Evolutionary conservation across 1,140 invertebrate genomes (phyloP), one percentile per base, ranked within the genome.

Genomic region (Pseudomyrmex dendroicus): DNA sequence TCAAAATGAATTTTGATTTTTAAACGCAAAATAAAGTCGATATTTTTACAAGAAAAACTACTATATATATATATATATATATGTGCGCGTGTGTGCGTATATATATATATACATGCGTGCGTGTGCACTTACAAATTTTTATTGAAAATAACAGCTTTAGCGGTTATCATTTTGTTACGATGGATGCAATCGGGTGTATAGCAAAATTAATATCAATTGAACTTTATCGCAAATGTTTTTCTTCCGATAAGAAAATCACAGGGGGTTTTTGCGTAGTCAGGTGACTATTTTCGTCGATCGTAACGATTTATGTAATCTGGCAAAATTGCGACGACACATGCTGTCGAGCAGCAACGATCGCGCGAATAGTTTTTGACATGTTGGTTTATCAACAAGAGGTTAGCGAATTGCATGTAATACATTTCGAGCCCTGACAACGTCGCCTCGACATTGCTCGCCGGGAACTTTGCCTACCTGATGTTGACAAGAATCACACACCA

Each of bases 401-500:
- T 44, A 22, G 10, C 1, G 7, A 4, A 17, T 64, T 5, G 5
- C 35, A 35, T 35, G 35, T 25, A 12, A 46, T 12, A 17, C 13
- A 15, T 48, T 10, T 52, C 9, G 44, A 44, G 13, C 46, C 15
- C 22, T 62, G 22, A 8, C 25, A 44, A 63, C 25, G 2, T 10
- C 46, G n/a, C 1, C 12, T 8, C 20, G 22, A 10, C 2, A 25
- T 35, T 17, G 9, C 0, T 1, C 4, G 17, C 5, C 1, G n/a
- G 13, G 46, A 10, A 64, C 76, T 35, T 85, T 50, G 77, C 89
- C 22, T 92, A 94, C 93, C 93, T 94, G 92, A 91, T 93, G 92
- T 94, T 93, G 93, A 89, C 89, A 77, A 91, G 67, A 85, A 90
- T 91, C 91, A 92, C 90, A 92, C 88, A 77, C 90, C 90, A 78